A percentile compares a stretch with the other conserved stretches of the same genome.
Conservation (phyloP, 2,797 vertebrate species). For the Catamblyrhynchus diadema region DNA sequence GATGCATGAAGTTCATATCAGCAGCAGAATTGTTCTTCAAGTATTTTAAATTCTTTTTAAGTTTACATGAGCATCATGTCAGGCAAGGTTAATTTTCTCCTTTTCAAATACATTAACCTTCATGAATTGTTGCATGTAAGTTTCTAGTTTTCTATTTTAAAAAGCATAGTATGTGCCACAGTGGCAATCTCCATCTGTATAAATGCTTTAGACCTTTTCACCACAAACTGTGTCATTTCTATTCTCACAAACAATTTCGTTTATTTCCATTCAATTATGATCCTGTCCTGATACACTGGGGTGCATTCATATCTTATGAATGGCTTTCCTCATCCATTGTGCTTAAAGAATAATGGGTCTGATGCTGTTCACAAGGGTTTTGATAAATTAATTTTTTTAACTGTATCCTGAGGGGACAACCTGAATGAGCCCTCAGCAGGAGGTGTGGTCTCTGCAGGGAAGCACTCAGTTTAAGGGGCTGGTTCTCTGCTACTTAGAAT, state of each 20-base stretch:
- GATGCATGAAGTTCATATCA: not conserved
- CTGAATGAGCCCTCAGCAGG: slow-evolving; percentile 9
- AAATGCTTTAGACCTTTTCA: not conserved
- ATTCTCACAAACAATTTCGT: not conserved
- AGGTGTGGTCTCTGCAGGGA: not conserved
- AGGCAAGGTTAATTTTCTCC: not conserved
- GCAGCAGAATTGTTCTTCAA: not conserved
- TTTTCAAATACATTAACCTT: not conserved
- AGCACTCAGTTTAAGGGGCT: not conserved
- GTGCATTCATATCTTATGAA: not conserved
- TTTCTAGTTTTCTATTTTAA: not conserved
- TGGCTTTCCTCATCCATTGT: slow-evolving; percentile 2
- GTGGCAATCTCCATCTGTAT: not conserved
- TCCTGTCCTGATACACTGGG: not conserved
- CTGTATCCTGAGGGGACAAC: not conserved
- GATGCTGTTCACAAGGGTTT: not conserved
- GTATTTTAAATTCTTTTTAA: not conserved
- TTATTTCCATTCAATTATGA: slow-evolving; percentile 30
- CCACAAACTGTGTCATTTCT: not conserved
- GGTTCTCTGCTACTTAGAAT: not conserved
- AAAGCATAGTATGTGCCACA: not conserved
- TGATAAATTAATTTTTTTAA: slow-evolving; percentile 13
- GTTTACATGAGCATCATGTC: not conserved
- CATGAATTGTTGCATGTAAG: not conserved
- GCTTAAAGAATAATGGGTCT: not conserved